phyloP scores from a whole-genome alignment of 2,797 vertebrate species.

The Darevskia mixta region DNA sequence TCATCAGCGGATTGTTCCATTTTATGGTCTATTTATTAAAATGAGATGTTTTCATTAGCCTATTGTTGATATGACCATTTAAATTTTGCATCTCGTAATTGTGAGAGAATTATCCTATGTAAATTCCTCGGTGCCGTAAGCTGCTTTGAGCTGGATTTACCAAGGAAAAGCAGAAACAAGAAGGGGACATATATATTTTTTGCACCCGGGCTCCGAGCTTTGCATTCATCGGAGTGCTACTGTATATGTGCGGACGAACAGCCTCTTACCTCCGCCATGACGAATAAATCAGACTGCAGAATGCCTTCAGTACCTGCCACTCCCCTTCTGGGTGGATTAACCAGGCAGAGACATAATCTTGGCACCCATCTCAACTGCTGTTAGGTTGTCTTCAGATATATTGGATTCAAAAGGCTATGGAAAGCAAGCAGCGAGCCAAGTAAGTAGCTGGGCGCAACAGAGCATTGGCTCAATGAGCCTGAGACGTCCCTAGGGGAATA shows the following conservation, averaged over 20 bases:
- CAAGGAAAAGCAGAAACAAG: background rate
- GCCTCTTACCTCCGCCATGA: slow-evolving; percentile 44
- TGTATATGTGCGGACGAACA: background rate
- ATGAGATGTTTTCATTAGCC: too few species aligned
- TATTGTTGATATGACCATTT: too few species aligned
- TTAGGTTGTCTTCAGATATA: slow-evolving; percentile 32
- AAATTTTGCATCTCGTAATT: too few species aligned
- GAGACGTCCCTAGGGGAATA: slow-evolving; percentile 32
- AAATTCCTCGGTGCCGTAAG: too few species aligned
- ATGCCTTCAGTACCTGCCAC: slow-evolving; percentile 36
- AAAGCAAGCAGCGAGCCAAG: background rate
- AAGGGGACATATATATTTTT: background rate
- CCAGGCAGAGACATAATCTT: slow-evolving; percentile 9
- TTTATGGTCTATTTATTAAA: too few species aligned
- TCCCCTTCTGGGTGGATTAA: slow-evolving; percentile 51
- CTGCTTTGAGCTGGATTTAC: too few species aligned
- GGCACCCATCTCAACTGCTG: slow-evolving; percentile 44
- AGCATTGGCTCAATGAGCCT: slow-evolving; percentile 42
- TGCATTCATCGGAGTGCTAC: background rate
- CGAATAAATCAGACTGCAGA: slow-evolving; percentile 45
- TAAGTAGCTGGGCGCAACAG: slow-evolving; percentile 32
- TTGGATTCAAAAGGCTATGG: slow-evolving; percentile 26
- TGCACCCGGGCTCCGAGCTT: background rate
- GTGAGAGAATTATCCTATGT: too few species aligned
- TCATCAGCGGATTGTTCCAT: too few species aligned